phyloP scores from a whole-genome alignment of 2,113 vertebrate genomes.

The Muscicapa adusta region DNA sequence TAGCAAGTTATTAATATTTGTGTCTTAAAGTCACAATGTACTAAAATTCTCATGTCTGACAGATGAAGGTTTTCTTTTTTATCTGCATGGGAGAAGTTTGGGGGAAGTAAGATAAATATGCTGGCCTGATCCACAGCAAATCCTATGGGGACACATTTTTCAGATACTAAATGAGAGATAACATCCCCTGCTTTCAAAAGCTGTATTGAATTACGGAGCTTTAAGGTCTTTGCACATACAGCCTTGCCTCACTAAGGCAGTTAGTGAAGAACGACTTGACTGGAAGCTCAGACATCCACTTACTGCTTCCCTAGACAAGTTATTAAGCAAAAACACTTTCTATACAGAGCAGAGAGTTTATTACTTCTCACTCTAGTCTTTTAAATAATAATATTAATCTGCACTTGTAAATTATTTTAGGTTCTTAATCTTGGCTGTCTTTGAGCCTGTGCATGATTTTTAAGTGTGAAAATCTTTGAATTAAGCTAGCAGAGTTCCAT shows the following conservation, averaged over 20 bases:
- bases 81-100: neutral
- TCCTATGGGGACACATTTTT: neutral
- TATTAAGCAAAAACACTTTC: neutral
- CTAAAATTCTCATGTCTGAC: neutral
- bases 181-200: neutral
- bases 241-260: neutral
- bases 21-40: neutral
- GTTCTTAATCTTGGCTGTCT: neutral
- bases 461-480: neutral
- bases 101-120: neutral
- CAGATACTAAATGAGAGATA: neutral
- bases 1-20: neutral
- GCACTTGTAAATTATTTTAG: neutral
- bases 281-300: neutral
- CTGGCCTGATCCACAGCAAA: neutral
- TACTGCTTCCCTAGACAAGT: neutral
- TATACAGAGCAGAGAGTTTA: neutral
- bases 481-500: neutral
- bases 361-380: neutral
- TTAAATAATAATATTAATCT: neutral
- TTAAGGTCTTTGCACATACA: neutral
- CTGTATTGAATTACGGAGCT: neutral
- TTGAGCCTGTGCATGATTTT: neutral
- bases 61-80: neutral
- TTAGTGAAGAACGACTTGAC: neutral